Percentiles rank a stretch among this genome's conserved stretches.
Evolutionary conservation across 2,888 invertebrate genomes (phyloP).

Genomic region (Lasioglossum lativentre): DNA sequence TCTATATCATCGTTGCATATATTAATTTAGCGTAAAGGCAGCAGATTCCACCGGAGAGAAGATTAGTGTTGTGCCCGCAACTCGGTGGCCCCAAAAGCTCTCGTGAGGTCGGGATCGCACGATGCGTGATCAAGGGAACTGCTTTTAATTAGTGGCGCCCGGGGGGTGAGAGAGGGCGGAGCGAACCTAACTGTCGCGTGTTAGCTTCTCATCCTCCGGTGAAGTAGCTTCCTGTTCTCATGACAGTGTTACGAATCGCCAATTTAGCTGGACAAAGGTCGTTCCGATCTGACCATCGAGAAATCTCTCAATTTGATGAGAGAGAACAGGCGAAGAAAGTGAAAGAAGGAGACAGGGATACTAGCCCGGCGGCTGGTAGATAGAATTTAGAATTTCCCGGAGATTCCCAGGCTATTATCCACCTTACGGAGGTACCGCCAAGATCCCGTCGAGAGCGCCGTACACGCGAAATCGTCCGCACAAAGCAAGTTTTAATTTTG

Average conservation of each 20-base stretch:
- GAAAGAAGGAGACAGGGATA: neutral
- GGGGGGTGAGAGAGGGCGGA: neutral
- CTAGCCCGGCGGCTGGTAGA: neutral
- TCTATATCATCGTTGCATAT: neutral
- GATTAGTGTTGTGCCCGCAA: neutral
- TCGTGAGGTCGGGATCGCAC: neutral
- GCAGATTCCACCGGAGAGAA: too few species aligned
- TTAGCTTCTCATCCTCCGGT: neutral
- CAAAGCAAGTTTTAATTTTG: constrained; percentile 62
- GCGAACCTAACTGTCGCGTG: constrained; percentile 1
- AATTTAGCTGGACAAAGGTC: neutral
- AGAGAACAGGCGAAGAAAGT: constrained; percentile 17
- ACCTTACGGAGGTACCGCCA: neutral
- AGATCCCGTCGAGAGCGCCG: constrained; percentile 7
- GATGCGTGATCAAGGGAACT: constrained; percentile 38
- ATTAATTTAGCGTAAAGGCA: neutral
- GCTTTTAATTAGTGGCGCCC: constrained; percentile 26
- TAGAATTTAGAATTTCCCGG: constrained; percentile 37
- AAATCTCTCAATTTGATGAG: neutral
- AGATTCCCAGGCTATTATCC: constrained; percentile 44
- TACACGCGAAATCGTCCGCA: constrained; percentile 39
- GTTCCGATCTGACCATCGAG: neutral
- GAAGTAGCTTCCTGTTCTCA: constrained; percentile 10
- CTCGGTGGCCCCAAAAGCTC: neutral
- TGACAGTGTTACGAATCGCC: neutral